These are phyloP conservation scores for Eidolon helvum DNA, from an alignment of 2,113 vertebrate genomes.

Conservation along the genomic window DNA sequence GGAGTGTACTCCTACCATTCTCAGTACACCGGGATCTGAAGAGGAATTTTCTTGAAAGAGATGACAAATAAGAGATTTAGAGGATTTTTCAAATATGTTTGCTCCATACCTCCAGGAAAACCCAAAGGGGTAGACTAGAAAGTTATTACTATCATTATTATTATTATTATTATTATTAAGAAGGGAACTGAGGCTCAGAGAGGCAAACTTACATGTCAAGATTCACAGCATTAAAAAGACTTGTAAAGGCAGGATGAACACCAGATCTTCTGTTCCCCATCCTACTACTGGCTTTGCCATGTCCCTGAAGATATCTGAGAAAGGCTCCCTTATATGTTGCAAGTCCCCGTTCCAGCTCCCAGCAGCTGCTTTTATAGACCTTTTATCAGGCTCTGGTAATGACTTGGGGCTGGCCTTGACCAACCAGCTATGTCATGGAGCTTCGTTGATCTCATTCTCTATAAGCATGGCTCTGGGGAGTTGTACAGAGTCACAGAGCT, in stretches of 20 bases:
- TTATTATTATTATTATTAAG: background rate
- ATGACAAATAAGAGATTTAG: background rate
- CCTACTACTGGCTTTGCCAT: background rate
- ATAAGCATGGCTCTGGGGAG: background rate
- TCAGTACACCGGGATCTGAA: background rate
- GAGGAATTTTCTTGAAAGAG: background rate
- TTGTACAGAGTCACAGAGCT: background rate
- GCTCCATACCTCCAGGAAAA: background rate
- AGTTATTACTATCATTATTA: background rate
- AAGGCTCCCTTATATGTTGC: background rate
- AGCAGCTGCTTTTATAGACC: background rate
- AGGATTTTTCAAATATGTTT: background rate
- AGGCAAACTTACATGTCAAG: background rate
- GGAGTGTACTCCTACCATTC: background rate
- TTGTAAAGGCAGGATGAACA: background rate
- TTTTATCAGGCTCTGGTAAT: background rate
- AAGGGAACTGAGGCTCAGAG: background rate
- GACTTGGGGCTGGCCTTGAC: background rate
- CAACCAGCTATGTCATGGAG: background rate
- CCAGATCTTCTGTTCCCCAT: background rate
- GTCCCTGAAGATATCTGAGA: background rate
- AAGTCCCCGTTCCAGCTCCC: background rate
- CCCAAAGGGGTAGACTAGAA: background rate
- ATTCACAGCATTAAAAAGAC: background rate
- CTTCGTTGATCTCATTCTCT: background rate